Base-by-base conservation (phyloP, 2,797 vertebrate genomes). In the Salarias fasciatus region DNA sequence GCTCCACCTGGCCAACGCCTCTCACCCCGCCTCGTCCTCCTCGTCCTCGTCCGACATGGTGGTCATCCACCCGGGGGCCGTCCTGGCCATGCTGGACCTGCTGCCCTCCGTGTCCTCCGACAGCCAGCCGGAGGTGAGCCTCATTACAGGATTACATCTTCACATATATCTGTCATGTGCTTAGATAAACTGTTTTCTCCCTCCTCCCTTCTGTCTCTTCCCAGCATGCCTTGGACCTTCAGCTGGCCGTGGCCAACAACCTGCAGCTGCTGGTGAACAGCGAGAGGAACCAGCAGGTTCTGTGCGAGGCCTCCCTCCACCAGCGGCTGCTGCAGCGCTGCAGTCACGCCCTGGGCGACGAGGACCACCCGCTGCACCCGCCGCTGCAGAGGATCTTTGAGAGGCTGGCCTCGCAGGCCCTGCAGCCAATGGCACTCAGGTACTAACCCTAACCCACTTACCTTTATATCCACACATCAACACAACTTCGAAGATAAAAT, bases 371-470 rank as follows among this genome's bases (percentile, higher is more conserved):
- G 0, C 91, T 99, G 44, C 98, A 99, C 78, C 97, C 97, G 0
- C 98, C 98, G 0, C 93, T 99, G 50, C 97, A 99, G 87, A 93
- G 98, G 65, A 98, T 97, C 95, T 99, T 99, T 45, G 98, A 99
- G 88, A 93, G 98, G 63, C 89, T 99, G 69, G 97, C 96, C 35
- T 98, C 97, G 0, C 98, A 99, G 88, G 96, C 97, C 0, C 92
- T 99, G 88, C 95, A 97, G 86, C 96, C 98, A 0, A 95, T 96
- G 92, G 96, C 96, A 31, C 90, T 99, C 72, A 96, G 97, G 98
- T 99, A 91, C 86, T 24, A n/a, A n/a, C n/a, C n/a, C n/a, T n/a
- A n/a, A n/a, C n/a, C n/a, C n/a, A 2, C 18, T 24, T 24, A 18
- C 18, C 3, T 24, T 24, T 24, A 3, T 24, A 24, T 24, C 18